Conservation (phyloP, 2,888 invertebrate species). For the Dorcus parallelipipedus region DNA sequence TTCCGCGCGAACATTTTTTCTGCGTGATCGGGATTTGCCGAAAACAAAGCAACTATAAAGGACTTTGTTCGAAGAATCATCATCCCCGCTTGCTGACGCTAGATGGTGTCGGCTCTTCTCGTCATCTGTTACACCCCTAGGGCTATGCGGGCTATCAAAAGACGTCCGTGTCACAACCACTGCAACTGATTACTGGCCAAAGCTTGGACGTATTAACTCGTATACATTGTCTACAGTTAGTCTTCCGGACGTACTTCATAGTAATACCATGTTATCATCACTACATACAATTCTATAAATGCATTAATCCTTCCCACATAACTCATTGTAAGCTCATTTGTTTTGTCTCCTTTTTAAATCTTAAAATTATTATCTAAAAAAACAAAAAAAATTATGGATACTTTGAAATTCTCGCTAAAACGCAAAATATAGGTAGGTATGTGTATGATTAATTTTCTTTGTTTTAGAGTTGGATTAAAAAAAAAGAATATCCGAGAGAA, state of each 20-base stretch:
- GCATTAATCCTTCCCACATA: no score
- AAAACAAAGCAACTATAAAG: conserved; percentile 17
- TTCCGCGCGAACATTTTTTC: background rate
- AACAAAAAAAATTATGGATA: no score
- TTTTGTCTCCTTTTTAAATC: no score
- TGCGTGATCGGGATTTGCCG: conserved; percentile 14
- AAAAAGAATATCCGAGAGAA: no score
- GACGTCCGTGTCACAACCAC: conserved; percentile 23
- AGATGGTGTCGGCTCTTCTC: conserved; percentile 23
- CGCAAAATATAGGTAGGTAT: no score
- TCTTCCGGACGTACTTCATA: background rate
- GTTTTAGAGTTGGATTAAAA: no score
- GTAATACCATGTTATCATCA: conserved; percentile 3
- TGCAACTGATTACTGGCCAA: conserved; percentile 23
- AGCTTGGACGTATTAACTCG: conserved; percentile 7
- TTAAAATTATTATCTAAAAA: no score
- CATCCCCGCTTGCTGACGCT: conserved; percentile 3
- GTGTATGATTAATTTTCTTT: no score
- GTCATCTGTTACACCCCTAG: conserved; percentile 23
- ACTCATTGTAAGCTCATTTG: no score
- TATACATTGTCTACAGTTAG: conserved; percentile 12
- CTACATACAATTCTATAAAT: background rate
- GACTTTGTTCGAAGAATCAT: conserved; percentile 9
- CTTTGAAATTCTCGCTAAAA: no score
- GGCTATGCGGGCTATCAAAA: conserved; percentile 31